Conservation (phyloP, 1,140 invertebrate species). For the Archivesica marissinica region DNA sequence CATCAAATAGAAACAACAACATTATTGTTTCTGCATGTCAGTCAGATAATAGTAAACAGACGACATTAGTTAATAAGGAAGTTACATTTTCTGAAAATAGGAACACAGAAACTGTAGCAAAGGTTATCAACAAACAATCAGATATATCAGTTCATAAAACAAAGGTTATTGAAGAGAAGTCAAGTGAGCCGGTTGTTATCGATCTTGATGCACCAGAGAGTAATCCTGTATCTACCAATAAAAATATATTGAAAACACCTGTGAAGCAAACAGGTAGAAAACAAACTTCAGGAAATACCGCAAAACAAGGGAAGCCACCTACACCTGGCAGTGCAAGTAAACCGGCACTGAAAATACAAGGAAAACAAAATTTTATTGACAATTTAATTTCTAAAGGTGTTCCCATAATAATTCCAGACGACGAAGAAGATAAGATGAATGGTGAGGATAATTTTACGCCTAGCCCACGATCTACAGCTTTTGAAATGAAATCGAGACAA, state of each 20-base stretch:
- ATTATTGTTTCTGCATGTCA: no score
- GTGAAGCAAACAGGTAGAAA: not conserved
- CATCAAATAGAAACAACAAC: no score
- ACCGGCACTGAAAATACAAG: not conserved
- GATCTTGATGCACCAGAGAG: not conserved
- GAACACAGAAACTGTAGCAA: no score
- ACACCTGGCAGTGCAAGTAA: not conserved
- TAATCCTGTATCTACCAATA: not conserved
- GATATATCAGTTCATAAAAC: not conserved
- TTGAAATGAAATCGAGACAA: constrained; percentile 21
- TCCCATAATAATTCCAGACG: constrained; percentile 57
- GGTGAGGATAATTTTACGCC: constrained; percentile 12
- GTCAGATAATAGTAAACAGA: no score
- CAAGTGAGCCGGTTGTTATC: not conserved
- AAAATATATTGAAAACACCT: not conserved
- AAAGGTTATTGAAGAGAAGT: not conserved
- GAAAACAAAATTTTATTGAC: constrained; percentile 42
- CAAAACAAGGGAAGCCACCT: not conserved
- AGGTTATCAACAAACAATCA: not conserved
- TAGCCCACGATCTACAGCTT: constrained; percentile 9
- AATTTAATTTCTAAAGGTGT: constrained; percentile 59
- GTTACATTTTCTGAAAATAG: no score
- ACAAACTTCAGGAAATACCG: not conserved
- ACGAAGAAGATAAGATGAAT: not conserved
- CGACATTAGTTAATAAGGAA: no score